Evolutionary conservation across 2,888 invertebrate species (phyloP).

Genomic region (Noctuana brunneofusca): DNA sequence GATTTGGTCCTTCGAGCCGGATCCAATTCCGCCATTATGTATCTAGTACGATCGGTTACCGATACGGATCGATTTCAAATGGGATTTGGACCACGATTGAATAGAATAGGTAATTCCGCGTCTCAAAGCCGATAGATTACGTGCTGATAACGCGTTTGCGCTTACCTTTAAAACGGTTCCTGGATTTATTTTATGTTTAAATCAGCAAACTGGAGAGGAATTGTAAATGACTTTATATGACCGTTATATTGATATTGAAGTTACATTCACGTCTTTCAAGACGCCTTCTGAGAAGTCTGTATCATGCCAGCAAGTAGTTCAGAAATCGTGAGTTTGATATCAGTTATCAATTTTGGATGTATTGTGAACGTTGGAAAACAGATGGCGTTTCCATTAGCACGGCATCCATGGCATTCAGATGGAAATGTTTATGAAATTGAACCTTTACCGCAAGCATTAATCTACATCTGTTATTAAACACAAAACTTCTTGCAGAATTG

Average conservation of each 20-base stretch:
- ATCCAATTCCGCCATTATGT: conserved; percentile 30
- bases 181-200: conserved; percentile 14
- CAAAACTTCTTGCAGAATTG: too few relatives aligned
- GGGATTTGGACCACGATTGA: conserved; percentile 31
- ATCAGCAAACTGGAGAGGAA: conserved; percentile 1
- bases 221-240: neutral
- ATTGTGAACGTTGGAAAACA: too few relatives aligned
- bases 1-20: conserved; percentile 32
- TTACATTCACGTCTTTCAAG: neutral
- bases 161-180: conserved; percentile 12
- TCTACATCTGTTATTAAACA: too few relatives aligned
- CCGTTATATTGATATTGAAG: neutral
- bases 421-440: too few relatives aligned
- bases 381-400: too few relatives aligned
- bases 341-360: too few relatives aligned
- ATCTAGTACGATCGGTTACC: conserved; percentile 33
- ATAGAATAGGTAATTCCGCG: conserved; percentile 29
- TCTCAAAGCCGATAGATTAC: conserved; percentile 31
- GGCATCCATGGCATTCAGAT: too few relatives aligned
- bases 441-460: too few relatives aligned
- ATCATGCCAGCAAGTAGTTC: too few relatives aligned
- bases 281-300: too few relatives aligned
- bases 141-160: conserved; percentile 23
- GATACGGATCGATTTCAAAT: conserved; percentile 31
- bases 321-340: too few relatives aligned